Base-by-base conservation (phyloP, 2,888 invertebrate species). In the Myathropa florea region DNA sequence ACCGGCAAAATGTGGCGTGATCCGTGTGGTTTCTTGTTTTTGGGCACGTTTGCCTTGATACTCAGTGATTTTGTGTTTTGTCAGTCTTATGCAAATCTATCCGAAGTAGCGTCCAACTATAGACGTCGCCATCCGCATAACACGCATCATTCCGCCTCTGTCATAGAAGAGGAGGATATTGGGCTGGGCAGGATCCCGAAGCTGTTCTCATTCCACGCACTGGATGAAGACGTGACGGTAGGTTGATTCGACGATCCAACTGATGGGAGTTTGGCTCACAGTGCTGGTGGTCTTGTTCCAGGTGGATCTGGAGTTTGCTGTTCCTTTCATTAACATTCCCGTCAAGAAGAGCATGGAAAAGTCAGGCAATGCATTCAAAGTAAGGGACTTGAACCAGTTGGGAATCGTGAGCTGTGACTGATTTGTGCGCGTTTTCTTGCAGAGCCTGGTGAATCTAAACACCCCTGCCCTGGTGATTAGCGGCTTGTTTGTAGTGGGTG, bases 271-370 rank as follows among this genome's bases (percentile, higher is more conserved):
- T 1, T 10, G 21, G 53, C 3, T 36, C 28, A 28, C 14, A n/a
- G 0, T n/a, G 60, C 21, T 65, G 30, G 10, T 73, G 24, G 14
- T 67, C n/a, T 36, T 36, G 55, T 89, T 91, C 28, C 88, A 95
- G 95, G 92, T 95, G 39, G 94, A 94, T 75, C 90, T 95, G 89
- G 94, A 94, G 60, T 94, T 95, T 79, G 93, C 93, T 1, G 93
- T 95, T 14, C 95, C 95, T 0, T 95, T 95, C 86, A 88, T 95
- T 6, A 92, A 93, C 4, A 93, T 95, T 63, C 95, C 95, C 0
- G 92, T 95, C 3, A 92, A 93, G 63, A 93, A 91, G 0, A 90
- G 94, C 30, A 90, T 93, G 82, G 90, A 92, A 14, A 59, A 89
- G 55, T 90, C 91, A 2, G 88, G 89, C 1, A 80, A 90, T 4